These are phyloP conservation scores for Okamejei kenojei DNA, from an alignment of 2,797 vertebrate genomes.

Conservation along the genomic window DNA sequence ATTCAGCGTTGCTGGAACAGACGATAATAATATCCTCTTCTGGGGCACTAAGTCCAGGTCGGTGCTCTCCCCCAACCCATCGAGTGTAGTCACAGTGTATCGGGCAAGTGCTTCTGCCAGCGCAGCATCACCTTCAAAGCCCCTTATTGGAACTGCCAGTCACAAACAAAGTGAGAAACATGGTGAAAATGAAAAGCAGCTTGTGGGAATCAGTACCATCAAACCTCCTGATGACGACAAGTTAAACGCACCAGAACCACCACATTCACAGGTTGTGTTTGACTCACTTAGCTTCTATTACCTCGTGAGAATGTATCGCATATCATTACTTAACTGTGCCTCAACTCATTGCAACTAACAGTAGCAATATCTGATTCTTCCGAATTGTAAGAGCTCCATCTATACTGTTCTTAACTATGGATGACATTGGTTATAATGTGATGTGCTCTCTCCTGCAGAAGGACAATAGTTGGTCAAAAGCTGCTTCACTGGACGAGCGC, in stretches of 20 bases:
- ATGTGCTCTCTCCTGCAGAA: neutral
- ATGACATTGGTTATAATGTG: neutral
- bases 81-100: neutral
- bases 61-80: neutral
- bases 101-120: neutral
- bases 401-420: neutral
- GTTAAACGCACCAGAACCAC: neutral
- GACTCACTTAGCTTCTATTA: neutral
- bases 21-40: constrained; percentile 17
- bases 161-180: neutral
- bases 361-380: neutral
- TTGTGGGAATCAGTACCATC: neutral
- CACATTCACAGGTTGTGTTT: constrained; percentile 1
- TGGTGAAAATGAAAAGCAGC: neutral
- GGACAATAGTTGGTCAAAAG: neutral
- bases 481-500: neutral
- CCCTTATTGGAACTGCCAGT: neutral
- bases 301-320: neutral
- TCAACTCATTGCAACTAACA: neutral
- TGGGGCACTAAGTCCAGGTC: constrained; percentile 11
- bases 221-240: neutral
- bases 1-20: constrained; percentile 11
- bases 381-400: neutral
- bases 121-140: neutral
- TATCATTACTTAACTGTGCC: neutral